A percentile compares a stretch with the other conserved stretches of the same genome.
These are phyloP conservation scores for human (Homo sapiens) DNA, from an alignment of 2,113 vertebrate genomes.

Conservation along the genomic window GRCh38 chr3:120502001-120502500, in stretches of 20 bases:
- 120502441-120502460: background rate
- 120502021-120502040: background rate
- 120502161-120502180: background rate
- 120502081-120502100: background rate
- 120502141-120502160: background rate
- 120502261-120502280: background rate
- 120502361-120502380: background rate
- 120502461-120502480: no score
- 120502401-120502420: background rate
- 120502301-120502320: background rate
- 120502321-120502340: conserved; percentile 29
- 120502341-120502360: background rate
- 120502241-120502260: background rate
- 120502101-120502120: background rate
- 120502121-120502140: background rate
- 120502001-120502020: background rate
- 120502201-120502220: background rate
- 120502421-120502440: background rate
- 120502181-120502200: background rate
- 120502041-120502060: background rate
- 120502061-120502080: background rate
- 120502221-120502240: background rate
- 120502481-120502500: no score
- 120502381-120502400: background rate
- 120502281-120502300: background rate